A percentile compares a stretch with the other conserved stretches of the same genome.
Conservation (phyloP, 2,113 vertebrate species). For the Tinamus guttatus region DNA sequence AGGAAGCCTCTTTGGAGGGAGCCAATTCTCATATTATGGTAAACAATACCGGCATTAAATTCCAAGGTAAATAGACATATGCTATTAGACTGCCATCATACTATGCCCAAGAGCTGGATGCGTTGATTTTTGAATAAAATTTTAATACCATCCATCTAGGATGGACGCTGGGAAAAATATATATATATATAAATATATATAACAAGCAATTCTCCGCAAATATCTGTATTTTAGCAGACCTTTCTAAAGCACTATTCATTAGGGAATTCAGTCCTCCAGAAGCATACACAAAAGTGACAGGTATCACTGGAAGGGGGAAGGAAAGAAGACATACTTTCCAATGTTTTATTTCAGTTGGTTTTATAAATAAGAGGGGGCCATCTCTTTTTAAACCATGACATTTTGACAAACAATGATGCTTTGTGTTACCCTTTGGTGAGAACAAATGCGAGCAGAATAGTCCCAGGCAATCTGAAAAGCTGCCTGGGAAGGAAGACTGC, state of each 20-base stretch:
- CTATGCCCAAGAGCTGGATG: not conserved
- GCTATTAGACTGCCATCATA: not conserved
- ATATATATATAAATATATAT: not conserved
- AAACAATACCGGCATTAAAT: not conserved
- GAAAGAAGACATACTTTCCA: not conserved
- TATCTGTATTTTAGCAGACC: not conserved
- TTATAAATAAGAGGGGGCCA: slow-evolving; percentile 7
- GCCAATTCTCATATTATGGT: not conserved
- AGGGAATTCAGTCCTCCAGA: not conserved
- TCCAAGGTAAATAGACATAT: not conserved
- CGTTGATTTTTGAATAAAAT: not conserved
- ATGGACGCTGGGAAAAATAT: not conserved
- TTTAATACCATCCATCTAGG: not conserved
- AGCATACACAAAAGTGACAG: not conserved
- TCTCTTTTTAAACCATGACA: slow-evolving; percentile 17
- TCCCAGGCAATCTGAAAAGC: not conserved
- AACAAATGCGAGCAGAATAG: slow-evolving; percentile 25
- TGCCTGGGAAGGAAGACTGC: slow-evolving; percentile 30
- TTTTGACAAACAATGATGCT: slow-evolving; percentile 51
- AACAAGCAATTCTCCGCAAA: not conserved
- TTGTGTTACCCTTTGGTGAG: slow-evolving; percentile 27
- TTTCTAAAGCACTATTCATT: not conserved
- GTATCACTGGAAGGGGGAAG: not conserved
- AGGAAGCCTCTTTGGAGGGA: not conserved
- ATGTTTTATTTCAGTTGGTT: not conserved